Evolutionary conservation across 2,888 invertebrate genomes (phyloP).

Genomic region (Acleris laterana): DNA sequence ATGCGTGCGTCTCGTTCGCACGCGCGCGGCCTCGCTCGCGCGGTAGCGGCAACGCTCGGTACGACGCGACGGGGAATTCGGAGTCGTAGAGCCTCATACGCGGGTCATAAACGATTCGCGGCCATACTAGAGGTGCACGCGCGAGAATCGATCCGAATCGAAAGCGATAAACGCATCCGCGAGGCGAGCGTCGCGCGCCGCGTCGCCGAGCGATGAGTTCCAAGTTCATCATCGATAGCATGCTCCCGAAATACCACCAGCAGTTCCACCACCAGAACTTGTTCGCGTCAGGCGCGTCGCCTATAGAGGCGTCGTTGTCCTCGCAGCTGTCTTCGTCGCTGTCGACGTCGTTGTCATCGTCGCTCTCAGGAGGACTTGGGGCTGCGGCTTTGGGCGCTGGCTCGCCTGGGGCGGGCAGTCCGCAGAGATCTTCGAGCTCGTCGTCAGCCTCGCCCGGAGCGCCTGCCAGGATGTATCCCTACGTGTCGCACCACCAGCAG

Average conservation of each 20-base stretch:
- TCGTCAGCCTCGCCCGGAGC: slow-evolving; percentile 89
- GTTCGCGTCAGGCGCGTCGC: slow-evolving; percentile 88
- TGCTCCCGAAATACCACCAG: slow-evolving; percentile 96
- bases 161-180: slow-evolving; percentile 83
- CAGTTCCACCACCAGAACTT: slow-evolving; percentile 87
- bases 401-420: slow-evolving; percentile 84
- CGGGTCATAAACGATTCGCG: slow-evolving; percentile 94
- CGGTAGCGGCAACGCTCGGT: slow-evolving; percentile 83
- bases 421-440: slow-evolving; percentile 86
- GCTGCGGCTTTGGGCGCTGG: slow-evolving; percentile 86
- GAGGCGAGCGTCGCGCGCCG: slow-evolving; percentile 84
- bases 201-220: slow-evolving; percentile 94
- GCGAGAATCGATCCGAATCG: slow-evolving; percentile 85
- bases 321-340: slow-evolving; percentile 85
- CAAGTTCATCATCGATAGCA: slow-evolving; percentile 99
- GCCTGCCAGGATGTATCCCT: slow-evolving; percentile 95
- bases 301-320: slow-evolving; percentile 87
- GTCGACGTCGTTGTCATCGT: slow-evolving; percentile 82
- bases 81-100: slow-evolving; percentile 94
- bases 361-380: slow-evolving; percentile 86
- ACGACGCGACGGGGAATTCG: slow-evolving; percentile 90
- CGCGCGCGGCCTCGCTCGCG: slow-evolving; percentile 77
- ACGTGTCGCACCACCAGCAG: slow-evolving; percentile 93
- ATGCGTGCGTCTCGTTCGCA: slow-evolving; percentile 66
- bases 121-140: slow-evolving; percentile 86